Evolutionary conservation across 2,888 invertebrate genomes (phyloP).

Genomic region (Gryllus longicercus): DNA sequence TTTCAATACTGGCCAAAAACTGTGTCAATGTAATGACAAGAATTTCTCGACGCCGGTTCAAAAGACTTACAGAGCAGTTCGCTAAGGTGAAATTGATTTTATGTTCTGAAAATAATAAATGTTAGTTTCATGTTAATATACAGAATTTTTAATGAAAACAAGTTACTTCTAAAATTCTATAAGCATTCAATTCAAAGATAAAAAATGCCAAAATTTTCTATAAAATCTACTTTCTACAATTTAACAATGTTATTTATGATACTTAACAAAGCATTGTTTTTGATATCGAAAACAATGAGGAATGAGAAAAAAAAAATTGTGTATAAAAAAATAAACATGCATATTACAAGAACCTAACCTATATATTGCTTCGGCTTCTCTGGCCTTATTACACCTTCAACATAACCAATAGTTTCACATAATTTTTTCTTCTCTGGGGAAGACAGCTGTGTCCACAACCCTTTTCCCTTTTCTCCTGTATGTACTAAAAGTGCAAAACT

Average conservation of each 20-base stretch:
- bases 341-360: slow-evolving; percentile 46
- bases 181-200: no score
- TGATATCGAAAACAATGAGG: background rate
- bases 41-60: slow-evolving; percentile 67
- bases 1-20: slow-evolving; percentile 64
- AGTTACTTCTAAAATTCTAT: background rate
- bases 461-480: slow-evolving; percentile 52
- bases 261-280: no score
- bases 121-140: background rate
- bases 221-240: no score
- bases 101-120: slow-evolving; percentile 57
- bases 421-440: slow-evolving; percentile 61
- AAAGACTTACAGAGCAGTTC: slow-evolving; percentile 65
- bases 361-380: slow-evolving; percentile 59
- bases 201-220: no score
- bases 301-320: background rate
- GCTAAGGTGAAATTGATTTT: slow-evolving; percentile 72
- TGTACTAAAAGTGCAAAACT: slow-evolving; percentile 50
- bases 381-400: slow-evolving; percentile 46
- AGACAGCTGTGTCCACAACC: slow-evolving; percentile 60
- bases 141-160: background rate
- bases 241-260: no score
- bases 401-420: slow-evolving; percentile 62
- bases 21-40: slow-evolving; percentile 69
- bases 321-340: background rate